A percentile compares a stretch with the other conserved stretches of the same genome.
Evolutionary conservation across 2,888 invertebrate species (phyloP).

Genomic region (Dastarcus helophoroides): DNA sequence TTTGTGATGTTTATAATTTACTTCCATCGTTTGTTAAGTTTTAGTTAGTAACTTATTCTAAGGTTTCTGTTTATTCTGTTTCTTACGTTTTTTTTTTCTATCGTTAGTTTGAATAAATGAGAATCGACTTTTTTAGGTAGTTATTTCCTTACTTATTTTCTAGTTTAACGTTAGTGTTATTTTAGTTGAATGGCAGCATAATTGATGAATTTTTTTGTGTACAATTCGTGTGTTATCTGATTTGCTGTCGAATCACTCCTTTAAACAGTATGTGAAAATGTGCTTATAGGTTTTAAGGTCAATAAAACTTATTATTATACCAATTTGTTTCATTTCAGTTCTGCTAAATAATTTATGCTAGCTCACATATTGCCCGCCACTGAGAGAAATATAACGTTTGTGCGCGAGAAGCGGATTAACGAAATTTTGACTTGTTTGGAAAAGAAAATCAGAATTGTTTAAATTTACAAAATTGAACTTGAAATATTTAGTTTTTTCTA

Average conservation of each 20-base stretch:
- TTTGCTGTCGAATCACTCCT: slow-evolving; percentile 23
- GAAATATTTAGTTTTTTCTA: too few relatives aligned
- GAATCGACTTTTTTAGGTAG: slow-evolving; percentile 19
- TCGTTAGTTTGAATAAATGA: too few relatives aligned
- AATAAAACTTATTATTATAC: slow-evolving; percentile 25
- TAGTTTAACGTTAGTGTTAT: slow-evolving; percentile 23
- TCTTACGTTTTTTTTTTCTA: slow-evolving; percentile 14
- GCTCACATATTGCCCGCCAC: too few relatives aligned
- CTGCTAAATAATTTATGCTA: too few relatives aligned
- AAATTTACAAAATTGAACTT: too few relatives aligned
- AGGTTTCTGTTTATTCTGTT: slow-evolving; percentile 14
- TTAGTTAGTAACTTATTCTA: slow-evolving; percentile 10
- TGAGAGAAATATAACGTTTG: too few relatives aligned
- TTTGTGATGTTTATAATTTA: slow-evolving; percentile 13
- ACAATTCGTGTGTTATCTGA: slow-evolving; percentile 24
- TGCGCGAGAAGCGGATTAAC: too few relatives aligned
- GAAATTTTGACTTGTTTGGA: too few relatives aligned
- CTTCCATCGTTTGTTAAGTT: slow-evolving; percentile 13
- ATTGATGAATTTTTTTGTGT: slow-evolving; percentile 20
- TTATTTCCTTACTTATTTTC: slow-evolving; percentile 20
- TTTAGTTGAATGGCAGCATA: slow-evolving; percentile 22
- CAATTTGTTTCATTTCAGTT: slow-evolving; percentile 9
- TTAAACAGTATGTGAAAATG: slow-evolving; percentile 28
- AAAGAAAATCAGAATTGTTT: too few relatives aligned
- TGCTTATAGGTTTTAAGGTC: slow-evolving; percentile 28